Evolutionary conservation across 2,113 vertebrate genomes (phyloP), one percentile per base, ranked within the genome.

Genomic region (Pardalotus punctatus): DNA sequence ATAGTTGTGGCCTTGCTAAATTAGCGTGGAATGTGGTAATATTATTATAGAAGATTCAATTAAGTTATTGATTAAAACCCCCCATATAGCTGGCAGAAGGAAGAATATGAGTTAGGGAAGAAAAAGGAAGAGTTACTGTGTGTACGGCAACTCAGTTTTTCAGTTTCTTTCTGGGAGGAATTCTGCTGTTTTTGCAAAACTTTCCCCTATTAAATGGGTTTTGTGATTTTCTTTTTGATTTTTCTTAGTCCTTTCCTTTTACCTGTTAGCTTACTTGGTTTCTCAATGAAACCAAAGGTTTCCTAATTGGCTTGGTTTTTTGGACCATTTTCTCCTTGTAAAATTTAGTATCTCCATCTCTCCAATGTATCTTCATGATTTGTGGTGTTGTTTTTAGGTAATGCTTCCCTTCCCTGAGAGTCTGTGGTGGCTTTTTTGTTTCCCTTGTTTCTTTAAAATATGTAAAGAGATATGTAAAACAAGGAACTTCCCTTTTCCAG

Each of bases 51-150:
- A 73, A 74, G 12, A 69, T 70, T 70, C 60, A 92, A 47, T 89
- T 87, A 76, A 82, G 16, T 47, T 86, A 85, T 77, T 87, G 81
- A 87, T 94, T 81, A 45, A 65, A 87, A 80, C 18, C 1, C 35
- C 35, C 40, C 28, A 31, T 62, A 14, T 4, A 29, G 21, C 47
- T 88, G 27, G 48, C 36, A 88, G 72, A 66, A 81, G 18, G 31
- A 64, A 62, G 23, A 83, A 29, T 14, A 16, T 0, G 3, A 77
- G 2, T 24, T 38, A 45, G 14, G 57, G 21, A 72, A 47, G 48
- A 45, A 77, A 72, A 73, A 56, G 9, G 13, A 64, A 70, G 64
- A 58, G 13, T 24, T 15, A 27, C 40, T 67, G 31, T 16, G 18
- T 54, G 5, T 47, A 27, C 20, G 67, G 9, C 25, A 67, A 18